These are phyloP conservation scores for Anadara kagoshimensis DNA, from an alignment of 1,140 invertebrate genomes.

Conservation along the genomic window DNA sequence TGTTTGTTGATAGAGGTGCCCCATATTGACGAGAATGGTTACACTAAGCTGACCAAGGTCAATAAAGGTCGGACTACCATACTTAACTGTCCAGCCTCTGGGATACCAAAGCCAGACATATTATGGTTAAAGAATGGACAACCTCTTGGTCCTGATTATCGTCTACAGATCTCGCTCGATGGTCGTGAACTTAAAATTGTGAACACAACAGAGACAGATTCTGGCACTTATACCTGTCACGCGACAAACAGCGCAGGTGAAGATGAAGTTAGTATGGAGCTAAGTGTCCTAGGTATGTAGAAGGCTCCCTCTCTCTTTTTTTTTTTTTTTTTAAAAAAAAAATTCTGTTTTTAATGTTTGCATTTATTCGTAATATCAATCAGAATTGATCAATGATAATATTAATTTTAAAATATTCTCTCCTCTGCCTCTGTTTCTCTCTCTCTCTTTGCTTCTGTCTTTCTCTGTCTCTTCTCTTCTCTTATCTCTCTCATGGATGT, in stretches of 20 bases:
- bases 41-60: constrained; percentile 55
- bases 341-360: too few relatives aligned
- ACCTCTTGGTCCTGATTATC: constrained; percentile 31
- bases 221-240: constrained; percentile 75
- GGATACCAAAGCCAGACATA: constrained; percentile 67
- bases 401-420: too few relatives aligned
- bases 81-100: constrained; percentile 64
- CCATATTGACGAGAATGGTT: constrained; percentile 60
- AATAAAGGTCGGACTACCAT: constrained; percentile 51
- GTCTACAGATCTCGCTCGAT: constrained; percentile 17
- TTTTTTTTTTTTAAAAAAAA: too few relatives aligned
- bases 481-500: too few relatives aligned
- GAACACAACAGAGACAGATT: constrained; percentile 54
- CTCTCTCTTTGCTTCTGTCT: too few relatives aligned
- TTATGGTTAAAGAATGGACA: constrained; percentile 67
- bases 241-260: constrained; percentile 74
- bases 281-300: constrained; percentile 50
- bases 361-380: too few relatives aligned
- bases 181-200: constrained; percentile 49
- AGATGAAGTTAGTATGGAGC: constrained; percentile 46
- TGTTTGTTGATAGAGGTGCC: constrained; percentile 62
- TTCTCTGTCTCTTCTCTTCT: too few relatives aligned
- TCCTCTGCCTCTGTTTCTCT: too few relatives aligned
- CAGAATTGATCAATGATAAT: too few relatives aligned
- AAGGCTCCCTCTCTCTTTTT: background rate